Evolutionary conservation across 2,113 vertebrate species (phyloP).

Genomic region (Vulpes lagopus): DNA sequence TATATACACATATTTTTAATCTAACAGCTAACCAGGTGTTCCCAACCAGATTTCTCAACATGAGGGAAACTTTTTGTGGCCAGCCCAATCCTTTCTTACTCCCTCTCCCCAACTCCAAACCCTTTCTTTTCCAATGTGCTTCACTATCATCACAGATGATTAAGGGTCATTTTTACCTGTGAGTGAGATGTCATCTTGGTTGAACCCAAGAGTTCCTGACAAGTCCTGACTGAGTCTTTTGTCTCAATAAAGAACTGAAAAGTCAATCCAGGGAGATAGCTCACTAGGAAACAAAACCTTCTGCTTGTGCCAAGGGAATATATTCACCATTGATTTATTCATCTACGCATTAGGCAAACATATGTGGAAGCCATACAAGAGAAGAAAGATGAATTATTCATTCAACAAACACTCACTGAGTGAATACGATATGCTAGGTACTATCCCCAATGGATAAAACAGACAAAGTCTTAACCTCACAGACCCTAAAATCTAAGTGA

Average conservation of each 20-base stretch:
- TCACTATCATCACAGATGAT: not conserved
- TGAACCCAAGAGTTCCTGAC: constrained; percentile 52
- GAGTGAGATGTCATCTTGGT: constrained; percentile 12
- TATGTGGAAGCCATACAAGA: constrained; percentile 43
- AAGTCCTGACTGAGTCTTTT: constrained; percentile 59
- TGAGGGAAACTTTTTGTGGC: not conserved
- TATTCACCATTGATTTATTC: constrained; percentile 45
- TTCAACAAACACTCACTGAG: constrained; percentile 61
- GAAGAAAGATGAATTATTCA: constrained; percentile 63
- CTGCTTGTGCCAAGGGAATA: constrained; percentile 52
- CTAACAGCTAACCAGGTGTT: not conserved
- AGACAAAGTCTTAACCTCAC: not conserved
- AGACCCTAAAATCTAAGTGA: not conserved
- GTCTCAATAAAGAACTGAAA: constrained; percentile 46
- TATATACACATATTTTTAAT: not conserved
- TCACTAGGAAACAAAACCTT: constrained; percentile 48
- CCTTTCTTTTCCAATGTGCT: not conserved
- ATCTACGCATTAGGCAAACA: constrained; percentile 64
- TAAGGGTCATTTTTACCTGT: not conserved
- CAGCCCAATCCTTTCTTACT: not conserved
- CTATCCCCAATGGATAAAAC: constrained; percentile 1
- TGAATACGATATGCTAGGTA: not conserved
- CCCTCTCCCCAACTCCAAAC: not conserved
- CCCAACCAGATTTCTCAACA: not conserved
- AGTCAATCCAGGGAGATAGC: constrained; percentile 5